Base-by-base conservation (phyloP, 2,888 invertebrate genomes). In the Andrena marginata region DNA sequence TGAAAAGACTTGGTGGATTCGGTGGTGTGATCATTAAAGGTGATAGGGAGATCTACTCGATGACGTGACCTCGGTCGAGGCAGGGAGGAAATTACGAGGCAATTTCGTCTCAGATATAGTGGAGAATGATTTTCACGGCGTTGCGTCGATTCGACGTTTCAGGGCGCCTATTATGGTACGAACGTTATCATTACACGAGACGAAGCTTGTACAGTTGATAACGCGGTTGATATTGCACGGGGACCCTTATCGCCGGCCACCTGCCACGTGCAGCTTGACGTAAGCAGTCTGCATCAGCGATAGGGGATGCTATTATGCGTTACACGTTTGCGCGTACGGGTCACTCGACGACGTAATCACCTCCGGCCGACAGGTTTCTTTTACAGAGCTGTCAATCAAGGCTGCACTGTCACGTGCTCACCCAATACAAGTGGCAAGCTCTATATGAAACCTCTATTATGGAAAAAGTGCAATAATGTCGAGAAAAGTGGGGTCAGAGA, bases 161-260 rank as follows among this genome's bases (percentile, higher is more conserved):
- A 31, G n/a, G 60, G 20, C 16, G 42, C 26, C 73, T 69, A 60
- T 81, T 78, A 72, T 73, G 79, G 56, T 23, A 7, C 10, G 56
- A 69, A 60, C 73, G 77, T 78, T 81, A 80, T 75, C 80, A 54
- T 82, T 80, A 63, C 49, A 82, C 68, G 71, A 76, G 76, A 72
- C 71, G 71, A 71, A 80, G 67, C 80, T 80, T 68, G 68, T 63
- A 72, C 68, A 20, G 63, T 49, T 71, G 68, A 72, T 80, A 82
- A 67, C 63, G 33, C 20, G 63, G 42, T 48, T 64, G 73, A 80
- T 80, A 68, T 49, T 49, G 56, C 42, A 33, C 20, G 16, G 62
- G 26, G 23, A 8, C 71, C 42, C 54, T 78, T 80, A 80, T 80
- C 82, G 56, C 42, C 42, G 31, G 20, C 63, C 33, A 75, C 67